These are phyloP conservation scores for Spicauda simplicius DNA, from an alignment of 2,888 invertebrate species.

Conservation along the genomic window DNA sequence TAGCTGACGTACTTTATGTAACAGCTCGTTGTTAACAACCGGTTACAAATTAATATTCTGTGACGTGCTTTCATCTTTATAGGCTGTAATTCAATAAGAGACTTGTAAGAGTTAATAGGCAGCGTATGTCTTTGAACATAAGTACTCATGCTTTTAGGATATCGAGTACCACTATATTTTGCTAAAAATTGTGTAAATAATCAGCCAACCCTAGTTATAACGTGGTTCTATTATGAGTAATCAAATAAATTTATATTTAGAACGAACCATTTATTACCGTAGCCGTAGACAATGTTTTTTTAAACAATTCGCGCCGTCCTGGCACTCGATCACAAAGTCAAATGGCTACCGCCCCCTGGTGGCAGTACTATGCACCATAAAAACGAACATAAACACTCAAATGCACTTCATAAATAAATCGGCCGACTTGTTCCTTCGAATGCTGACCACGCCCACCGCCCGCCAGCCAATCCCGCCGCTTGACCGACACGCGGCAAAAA, in stretches of 20 bases:
- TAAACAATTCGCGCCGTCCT: slow-evolving; percentile 23
- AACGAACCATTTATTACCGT: slow-evolving; percentile 17
- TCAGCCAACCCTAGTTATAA: neutral
- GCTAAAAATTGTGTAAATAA: no score
- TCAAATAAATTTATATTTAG: slow-evolving; percentile 31
- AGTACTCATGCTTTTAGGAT: no score
- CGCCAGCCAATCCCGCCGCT: slow-evolving; percentile 62
- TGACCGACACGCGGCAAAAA: slow-evolving; percentile 67
- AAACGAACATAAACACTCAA: slow-evolving; percentile 55
- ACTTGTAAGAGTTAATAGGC: no score
- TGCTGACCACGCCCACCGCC: slow-evolving; percentile 68
- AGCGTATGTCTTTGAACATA: no score
- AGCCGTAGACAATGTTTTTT: slow-evolving; percentile 23
- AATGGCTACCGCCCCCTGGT: slow-evolving; percentile 59
- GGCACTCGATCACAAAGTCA: slow-evolving; percentile 60
- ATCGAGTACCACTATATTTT: no score
- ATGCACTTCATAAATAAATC: slow-evolving; percentile 80
- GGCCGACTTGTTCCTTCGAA: slow-evolving; percentile 65
- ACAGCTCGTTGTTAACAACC: no score
- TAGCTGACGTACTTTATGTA: no score
- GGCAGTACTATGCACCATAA: slow-evolving; percentile 55
- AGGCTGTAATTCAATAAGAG: no score
- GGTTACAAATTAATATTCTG: no score
- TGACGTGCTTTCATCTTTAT: no score
- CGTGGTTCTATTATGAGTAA: slow-evolving; percentile 8